Evolutionary conservation across 2,797 vertebrate genomes (phyloP).

Genomic region (Oreochromis grahami): DNA sequence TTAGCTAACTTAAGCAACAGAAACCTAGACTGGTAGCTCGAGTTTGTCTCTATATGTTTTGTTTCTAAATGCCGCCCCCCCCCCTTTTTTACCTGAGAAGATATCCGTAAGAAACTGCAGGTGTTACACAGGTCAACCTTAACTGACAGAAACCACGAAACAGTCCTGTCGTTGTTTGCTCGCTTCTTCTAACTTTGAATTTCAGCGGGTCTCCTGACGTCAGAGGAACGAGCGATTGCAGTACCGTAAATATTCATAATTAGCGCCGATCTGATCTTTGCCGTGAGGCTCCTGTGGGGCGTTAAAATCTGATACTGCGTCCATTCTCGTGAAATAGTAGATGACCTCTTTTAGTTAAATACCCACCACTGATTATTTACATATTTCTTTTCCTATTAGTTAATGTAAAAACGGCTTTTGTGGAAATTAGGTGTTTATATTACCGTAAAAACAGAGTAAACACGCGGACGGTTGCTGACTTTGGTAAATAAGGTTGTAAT

Average conservation of each 20-base stretch:
- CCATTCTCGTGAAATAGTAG: background rate
- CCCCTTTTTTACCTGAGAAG: conserved; percentile 23
- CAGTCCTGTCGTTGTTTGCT: background rate
- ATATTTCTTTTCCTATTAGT: rapidly evolving
- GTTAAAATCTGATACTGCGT: background rate
- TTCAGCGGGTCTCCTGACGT: conserved; percentile 67
- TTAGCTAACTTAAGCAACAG: background rate
- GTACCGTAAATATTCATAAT: background rate
- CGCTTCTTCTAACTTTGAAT: conserved; percentile 69
- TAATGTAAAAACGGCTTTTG: background rate
- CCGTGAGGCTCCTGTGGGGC: background rate
- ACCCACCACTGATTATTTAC: background rate
- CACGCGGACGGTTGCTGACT: background rate
- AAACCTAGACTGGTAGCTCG: background rate
- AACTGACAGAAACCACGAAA: background rate
- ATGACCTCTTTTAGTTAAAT: background rate
- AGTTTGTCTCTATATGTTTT: background rate
- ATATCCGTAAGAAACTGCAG: background rate
- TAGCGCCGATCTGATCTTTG: background rate
- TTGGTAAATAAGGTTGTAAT: background rate
- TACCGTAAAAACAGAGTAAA: background rate
- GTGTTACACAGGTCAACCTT: background rate
- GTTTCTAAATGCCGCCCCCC: too few relatives aligned
- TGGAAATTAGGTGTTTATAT: background rate
- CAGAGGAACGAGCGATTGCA: background rate